These are phyloP conservation scores for Sinella curviseta DNA, from an alignment of 1,140 invertebrate genomes.

Conservation along the genomic window DNA sequence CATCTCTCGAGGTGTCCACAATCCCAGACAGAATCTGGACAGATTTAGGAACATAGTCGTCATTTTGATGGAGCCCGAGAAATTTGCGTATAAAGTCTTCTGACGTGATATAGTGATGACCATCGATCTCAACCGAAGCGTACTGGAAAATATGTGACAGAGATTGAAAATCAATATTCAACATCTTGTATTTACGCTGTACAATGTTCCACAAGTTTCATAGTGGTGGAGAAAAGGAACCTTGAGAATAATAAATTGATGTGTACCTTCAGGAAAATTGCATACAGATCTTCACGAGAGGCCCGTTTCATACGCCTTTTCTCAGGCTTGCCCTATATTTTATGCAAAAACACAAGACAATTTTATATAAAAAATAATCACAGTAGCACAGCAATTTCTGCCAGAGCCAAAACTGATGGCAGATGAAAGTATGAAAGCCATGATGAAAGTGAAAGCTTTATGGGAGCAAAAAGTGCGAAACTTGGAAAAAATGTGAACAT, in stretches of 20 bases:
- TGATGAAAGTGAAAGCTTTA: too few relatives aligned
- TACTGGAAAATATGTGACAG: conserved; percentile 59
- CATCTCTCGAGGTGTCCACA: conserved; percentile 14
- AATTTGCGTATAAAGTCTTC: conserved; percentile 89
- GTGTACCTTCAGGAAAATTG: not conserved
- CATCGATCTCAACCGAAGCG: conserved; percentile 71
- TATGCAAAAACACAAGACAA: not conserved
- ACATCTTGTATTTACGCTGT: too few relatives aligned
- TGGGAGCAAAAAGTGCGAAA: too few relatives aligned
- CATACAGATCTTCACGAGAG: conserved; percentile 10
- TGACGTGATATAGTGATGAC: conserved; percentile 86
- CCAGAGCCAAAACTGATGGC: too few relatives aligned
- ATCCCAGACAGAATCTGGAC: conserved; percentile 69
- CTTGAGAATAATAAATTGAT: too few relatives aligned
- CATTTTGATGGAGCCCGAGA: conserved; percentile 77
- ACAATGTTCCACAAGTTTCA: too few relatives aligned
- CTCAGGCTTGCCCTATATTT: not conserved
- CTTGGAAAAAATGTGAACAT: too few relatives aligned
- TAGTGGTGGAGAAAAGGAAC: too few relatives aligned
- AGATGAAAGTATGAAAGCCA: too few relatives aligned
- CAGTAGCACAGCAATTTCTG: too few relatives aligned
- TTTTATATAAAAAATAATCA: too few relatives aligned
- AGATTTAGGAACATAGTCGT: conserved; percentile 82
- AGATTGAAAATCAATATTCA: not conserved
- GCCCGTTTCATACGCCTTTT: not conserved